phyloP scores from a whole-genome alignment of 2,888 invertebrate species.

The Cephus runcator region DNA sequence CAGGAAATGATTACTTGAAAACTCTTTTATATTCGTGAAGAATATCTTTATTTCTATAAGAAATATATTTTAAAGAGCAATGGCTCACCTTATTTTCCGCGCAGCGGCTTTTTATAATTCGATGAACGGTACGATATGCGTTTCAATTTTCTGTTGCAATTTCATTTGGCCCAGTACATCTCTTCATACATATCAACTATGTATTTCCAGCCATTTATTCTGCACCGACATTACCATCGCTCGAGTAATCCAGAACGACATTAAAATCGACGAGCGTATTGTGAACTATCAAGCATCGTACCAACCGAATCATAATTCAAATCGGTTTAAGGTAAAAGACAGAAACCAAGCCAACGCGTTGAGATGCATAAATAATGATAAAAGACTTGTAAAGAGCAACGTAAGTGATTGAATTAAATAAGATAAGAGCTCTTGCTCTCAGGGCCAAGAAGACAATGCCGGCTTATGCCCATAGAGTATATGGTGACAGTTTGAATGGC shows the following conservation, averaged over 20 bases:
- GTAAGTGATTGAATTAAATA: not conserved
- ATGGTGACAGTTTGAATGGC: not conserved
- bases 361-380: not conserved
- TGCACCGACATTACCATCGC: not conserved
- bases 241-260: not conserved
- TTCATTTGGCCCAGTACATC: not conserved
- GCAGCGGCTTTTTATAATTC: not conserved
- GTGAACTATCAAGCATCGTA: not conserved
- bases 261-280: not conserved
- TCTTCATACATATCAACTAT: not conserved
- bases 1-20: not conserved
- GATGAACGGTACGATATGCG: not conserved
- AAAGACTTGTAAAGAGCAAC: not conserved
- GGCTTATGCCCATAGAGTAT: not conserved
- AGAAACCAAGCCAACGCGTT: not conserved
- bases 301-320: not conserved
- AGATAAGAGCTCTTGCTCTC: not conserved
- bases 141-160: not conserved
- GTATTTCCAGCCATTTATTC: not conserved
- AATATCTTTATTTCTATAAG: not conserved
- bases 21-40: not conserved
- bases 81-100: not conserved
- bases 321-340: not conserved
- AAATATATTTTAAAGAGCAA: not conserved
- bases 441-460: not conserved